Conservation (phyloP, 2,888 invertebrate genomes). For the Seira musarum region DNA sequence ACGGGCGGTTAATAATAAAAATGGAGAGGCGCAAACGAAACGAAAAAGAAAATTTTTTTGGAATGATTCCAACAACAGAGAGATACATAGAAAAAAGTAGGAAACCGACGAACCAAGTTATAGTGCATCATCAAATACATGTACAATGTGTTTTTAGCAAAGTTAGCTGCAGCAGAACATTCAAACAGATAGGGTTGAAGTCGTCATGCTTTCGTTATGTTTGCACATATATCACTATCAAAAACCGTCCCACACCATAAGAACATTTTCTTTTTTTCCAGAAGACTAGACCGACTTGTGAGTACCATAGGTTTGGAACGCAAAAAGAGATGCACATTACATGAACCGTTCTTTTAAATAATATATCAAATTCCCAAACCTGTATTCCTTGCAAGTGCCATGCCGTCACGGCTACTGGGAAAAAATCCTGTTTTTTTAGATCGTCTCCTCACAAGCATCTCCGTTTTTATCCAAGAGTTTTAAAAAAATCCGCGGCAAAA, state of each 20-base stretch:
- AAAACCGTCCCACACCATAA: slow-evolving; percentile 9
- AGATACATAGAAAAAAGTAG: not conserved
- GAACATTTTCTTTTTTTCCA: too few relatives aligned
- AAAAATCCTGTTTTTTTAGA: not conserved
- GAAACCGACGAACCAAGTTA: not conserved
- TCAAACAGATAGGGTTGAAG: slow-evolving; percentile 29
- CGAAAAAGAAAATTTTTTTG: slow-evolving; percentile 34
- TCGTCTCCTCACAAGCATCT: too few relatives aligned
- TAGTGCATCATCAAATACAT: too few relatives aligned
- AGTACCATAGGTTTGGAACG: not conserved
- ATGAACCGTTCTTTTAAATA: slow-evolving; percentile 47
- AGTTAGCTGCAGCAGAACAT: slow-evolving; percentile 45
- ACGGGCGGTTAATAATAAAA: slow-evolving; percentile 34
- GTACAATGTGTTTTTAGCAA: too few relatives aligned
- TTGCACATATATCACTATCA: slow-evolving; percentile 55
- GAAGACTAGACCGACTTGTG: not conserved
- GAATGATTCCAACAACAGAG: slow-evolving; percentile 44
- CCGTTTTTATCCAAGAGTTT: too few relatives aligned
- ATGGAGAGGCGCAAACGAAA: slow-evolving; percentile 33
- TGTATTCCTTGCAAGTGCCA: not conserved
- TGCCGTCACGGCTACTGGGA: not conserved
- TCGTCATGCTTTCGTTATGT: slow-evolving; percentile 50
- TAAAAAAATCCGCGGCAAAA: too few relatives aligned
- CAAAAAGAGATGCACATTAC: slow-evolving; percentile 23
- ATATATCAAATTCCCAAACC: slow-evolving; percentile 38